Evolutionary conservation across 1,140 invertebrate species (phyloP).

Genomic region (Drosophila pallidifrons): DNA sequence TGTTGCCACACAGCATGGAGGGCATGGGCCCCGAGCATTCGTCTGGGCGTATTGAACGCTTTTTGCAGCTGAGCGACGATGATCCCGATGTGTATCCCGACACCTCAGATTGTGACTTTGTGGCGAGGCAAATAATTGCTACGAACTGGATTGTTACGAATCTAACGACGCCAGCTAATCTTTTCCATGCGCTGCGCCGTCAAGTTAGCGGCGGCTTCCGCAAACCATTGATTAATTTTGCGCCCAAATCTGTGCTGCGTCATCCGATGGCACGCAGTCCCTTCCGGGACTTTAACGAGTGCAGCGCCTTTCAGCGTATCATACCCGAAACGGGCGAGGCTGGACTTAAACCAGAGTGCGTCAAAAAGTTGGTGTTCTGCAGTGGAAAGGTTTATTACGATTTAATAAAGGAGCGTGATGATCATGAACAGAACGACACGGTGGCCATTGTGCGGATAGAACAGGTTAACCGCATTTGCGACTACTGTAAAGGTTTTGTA

Average conservation of each 20-base stretch:
- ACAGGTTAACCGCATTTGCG: slow-evolving; percentile 88
- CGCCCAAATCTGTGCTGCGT: slow-evolving; percentile 97
- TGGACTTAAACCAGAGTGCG: slow-evolving; percentile 88
- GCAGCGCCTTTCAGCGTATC: slow-evolving; percentile 91
- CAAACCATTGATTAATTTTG: slow-evolving; percentile 98
- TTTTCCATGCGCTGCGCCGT: slow-evolving; percentile 97
- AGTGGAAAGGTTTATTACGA: slow-evolving; percentile 99
- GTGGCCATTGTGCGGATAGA: slow-evolving; percentile 95
- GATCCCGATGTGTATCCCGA: slow-evolving; percentile 97
- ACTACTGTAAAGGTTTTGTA: background rate
- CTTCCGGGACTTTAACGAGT: slow-evolving; percentile 96
- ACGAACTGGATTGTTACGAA: slow-evolving; percentile 99
- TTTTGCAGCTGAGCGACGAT: slow-evolving; percentile 98
- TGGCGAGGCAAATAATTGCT: slow-evolving; percentile 97
- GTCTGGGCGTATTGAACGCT: slow-evolving; percentile 96
- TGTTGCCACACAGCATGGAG: slow-evolving; percentile 99
- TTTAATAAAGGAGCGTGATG: slow-evolving; percentile 93
- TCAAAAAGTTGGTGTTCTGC: slow-evolving; percentile 96
- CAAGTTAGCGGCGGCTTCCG: slow-evolving; percentile 98
- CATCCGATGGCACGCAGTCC: slow-evolving; percentile 97
- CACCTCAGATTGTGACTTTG: slow-evolving; percentile 93
- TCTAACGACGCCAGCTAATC: slow-evolving; percentile 97
- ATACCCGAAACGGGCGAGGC: slow-evolving; percentile 93
- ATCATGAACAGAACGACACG: slow-evolving; percentile 91
- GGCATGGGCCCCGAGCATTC: slow-evolving; percentile 99